phyloP scores from a whole-genome alignment of 2,797 vertebrate genomes.

The Chromobotia macracanthus region DNA sequence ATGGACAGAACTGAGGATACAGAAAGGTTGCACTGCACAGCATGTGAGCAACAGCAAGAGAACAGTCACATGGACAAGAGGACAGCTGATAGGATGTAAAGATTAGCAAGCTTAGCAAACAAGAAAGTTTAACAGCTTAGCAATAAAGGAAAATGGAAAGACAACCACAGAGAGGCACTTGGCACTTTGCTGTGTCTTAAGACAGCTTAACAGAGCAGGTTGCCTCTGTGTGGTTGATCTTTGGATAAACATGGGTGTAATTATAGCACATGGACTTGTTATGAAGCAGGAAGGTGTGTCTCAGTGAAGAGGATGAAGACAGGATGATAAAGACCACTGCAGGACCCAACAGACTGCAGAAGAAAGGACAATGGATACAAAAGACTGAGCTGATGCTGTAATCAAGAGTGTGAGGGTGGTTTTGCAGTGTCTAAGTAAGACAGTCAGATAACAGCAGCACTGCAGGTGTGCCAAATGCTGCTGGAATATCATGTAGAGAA shows the following conservation, averaged over 20 bases:
- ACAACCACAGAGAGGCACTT: not conserved
- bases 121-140: not conserved
- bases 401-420: not conserved
- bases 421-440: not conserved
- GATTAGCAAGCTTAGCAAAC: no score
- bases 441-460: constrained; percentile 28
- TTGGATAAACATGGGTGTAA: constrained; percentile 46
- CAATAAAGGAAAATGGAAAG: constrained; percentile 1
- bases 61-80: not conserved
- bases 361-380: not conserved
- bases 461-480: constrained; percentile 11
- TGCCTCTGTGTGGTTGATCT: constrained; percentile 9
- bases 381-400: not conserved
- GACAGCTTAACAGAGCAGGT: constrained; percentile 24
- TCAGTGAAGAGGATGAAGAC: constrained; percentile 12
- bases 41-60: not conserved
- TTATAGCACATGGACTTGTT: constrained; percentile 25
- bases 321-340: constrained; percentile 1
- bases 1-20: not conserved
- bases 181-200: not conserved
- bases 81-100: constrained; percentile 1
- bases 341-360: constrained; percentile 22
- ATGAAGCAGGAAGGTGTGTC: constrained; percentile 6
- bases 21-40: not conserved
- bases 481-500: constrained; percentile 14